Evolutionary conservation across 1,140 invertebrate genomes (phyloP), one percentile per base, ranked within the genome.

Genomic region (Rhagoletis zephyria): DNA sequence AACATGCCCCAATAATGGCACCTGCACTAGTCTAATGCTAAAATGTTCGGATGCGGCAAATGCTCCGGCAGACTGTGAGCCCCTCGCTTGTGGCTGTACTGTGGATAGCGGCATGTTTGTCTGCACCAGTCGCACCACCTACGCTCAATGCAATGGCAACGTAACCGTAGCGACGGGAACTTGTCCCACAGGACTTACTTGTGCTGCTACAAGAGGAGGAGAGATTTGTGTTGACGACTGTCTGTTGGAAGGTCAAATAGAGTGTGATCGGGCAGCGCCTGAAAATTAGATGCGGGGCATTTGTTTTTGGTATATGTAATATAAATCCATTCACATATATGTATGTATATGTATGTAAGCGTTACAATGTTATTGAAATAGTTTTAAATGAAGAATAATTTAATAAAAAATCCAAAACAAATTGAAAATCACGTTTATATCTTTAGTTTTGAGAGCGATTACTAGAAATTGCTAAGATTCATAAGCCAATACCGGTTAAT

Each of bases 61-160:
- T 42, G 30, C 85, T 14, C 19, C 16, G 9, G 48, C 74, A 3
- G 74, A 81, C 19, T 81, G 74, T 48, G 3, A 16, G 16, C 0
- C 16, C 5, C 1, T 6, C 16, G 63, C 30, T 10, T 85, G 59
- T 42, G 85, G 85, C 12, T 85, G 85, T 30, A 45, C 12, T 7
- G 56, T 42, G 9, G 14, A 48, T 30, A 85, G 60, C 5, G 14
- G 3, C 7, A 60, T 45, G 30, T 85, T 85, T 10, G 42, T 10
- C 14, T 85, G 85, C 60, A 63, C 60, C 56, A 85, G 85, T 2
- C 85, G 85, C 85, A 85, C 85, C 60, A 60, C 56, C 2, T 85
- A 42, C 40, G 85, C 85, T 40, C 60, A 61, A 63, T 85, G 85
- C 60, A 85, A 85, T 63, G 85, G 59, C 5, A 30, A n/a, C 0